Evolutionary conservation across 1,140 invertebrate genomes (phyloP), one percentile per base, ranked within the genome.

Genomic region (Phthorimaea operculella): DNA sequence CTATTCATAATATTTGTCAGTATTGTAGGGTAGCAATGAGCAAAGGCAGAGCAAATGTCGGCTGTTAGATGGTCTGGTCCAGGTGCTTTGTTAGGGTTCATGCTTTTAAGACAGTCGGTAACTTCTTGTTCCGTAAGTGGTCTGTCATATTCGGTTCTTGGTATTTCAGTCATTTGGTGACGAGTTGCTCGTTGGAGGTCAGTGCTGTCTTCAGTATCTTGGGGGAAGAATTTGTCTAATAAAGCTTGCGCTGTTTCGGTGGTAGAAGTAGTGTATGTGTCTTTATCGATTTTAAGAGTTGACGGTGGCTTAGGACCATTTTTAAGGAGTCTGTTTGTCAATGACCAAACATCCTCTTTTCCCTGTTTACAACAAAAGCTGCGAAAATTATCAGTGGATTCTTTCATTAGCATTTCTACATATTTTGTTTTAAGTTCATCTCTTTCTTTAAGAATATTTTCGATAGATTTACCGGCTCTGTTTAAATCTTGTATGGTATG

Each of bases 271-370:
- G 42, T 45, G 42, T 45, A 45, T 8, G 14, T 8, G 4, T n/a
- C 42, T 6, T 52, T 15, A 52, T 33, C 28, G 6, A 9, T 7
- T 34, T 39, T 34, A 4, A 52, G 51, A 11, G 51, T 34, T 4
- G 21, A 52, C 4, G 51, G 51, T 8, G 51, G 8, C 15, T 10
- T 5, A 34, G 34, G 36, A 57, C 4, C n/a, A n/a, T n/a, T n/a
- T n/a, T n/a, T n/a, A n/a, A n/a, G n/a, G n/a, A n/a, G n/a, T n/a
- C n/a, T n/a, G n/a, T n/a, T n/a, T n/a, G n/a, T n/a, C n/a, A n/a
- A n/a, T n/a, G n/a, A n/a, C n/a, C n/a, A n/a, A n/a, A 57, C 39
- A 16, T 57, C 44, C 36, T 57, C 55, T n/a, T 57, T 57, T 3
- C 33, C n/a, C 36, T 57, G 55, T 7, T 15, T 44, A 15, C 11